These are phyloP conservation scores for Amblyopsis hoosieri DNA, from an alignment of 2,797 vertebrate species.

Conservation along the genomic window DNA sequence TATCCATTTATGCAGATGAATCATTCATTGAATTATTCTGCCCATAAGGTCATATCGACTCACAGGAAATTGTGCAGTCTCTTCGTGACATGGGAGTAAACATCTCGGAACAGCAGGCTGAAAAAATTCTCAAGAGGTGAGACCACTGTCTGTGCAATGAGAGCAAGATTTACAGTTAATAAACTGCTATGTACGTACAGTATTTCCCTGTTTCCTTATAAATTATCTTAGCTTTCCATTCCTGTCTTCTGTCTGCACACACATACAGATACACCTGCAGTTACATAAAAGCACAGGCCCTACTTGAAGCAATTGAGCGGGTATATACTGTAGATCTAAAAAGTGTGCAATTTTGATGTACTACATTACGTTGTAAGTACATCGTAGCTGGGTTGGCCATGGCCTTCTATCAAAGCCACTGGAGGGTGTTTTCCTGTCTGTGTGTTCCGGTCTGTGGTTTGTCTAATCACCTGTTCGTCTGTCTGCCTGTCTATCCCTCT, in stretches of 20 bases:
- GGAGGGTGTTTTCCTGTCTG: constrained; percentile 13
- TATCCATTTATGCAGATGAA: neutral
- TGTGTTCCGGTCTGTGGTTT: constrained; percentile 27
- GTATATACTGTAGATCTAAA: neutral
- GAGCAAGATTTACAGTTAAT: too few species aligned
- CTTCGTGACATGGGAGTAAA: constrained; percentile 93
- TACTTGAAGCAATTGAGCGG: too few species aligned
- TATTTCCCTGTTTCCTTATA: too few species aligned
- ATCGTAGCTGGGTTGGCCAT: neutral
- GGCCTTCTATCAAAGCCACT: neutral
- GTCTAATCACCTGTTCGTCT: constrained; percentile 64
- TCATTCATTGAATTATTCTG: neutral
- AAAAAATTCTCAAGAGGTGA: constrained; percentile 94
- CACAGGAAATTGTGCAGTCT: constrained; percentile 95
- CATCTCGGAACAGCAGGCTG: constrained; percentile 94
- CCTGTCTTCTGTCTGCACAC: too few species aligned
- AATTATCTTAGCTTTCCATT: too few species aligned
- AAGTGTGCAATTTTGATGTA: neutral
- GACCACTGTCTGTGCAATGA: constrained; percentile 9
- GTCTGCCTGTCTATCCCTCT: constrained; percentile 67
- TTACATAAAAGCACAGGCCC: too few species aligned
- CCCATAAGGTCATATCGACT: constrained; percentile 86
- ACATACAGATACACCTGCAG: too few species aligned
- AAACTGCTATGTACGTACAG: too few species aligned
- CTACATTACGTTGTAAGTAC: neutral